These are phyloP conservation scores for Nemopilema nomurai DNA, from an alignment of 30 jellyfish, hydroid and myxozoan genomes.

Conservation along the genomic window DNA sequence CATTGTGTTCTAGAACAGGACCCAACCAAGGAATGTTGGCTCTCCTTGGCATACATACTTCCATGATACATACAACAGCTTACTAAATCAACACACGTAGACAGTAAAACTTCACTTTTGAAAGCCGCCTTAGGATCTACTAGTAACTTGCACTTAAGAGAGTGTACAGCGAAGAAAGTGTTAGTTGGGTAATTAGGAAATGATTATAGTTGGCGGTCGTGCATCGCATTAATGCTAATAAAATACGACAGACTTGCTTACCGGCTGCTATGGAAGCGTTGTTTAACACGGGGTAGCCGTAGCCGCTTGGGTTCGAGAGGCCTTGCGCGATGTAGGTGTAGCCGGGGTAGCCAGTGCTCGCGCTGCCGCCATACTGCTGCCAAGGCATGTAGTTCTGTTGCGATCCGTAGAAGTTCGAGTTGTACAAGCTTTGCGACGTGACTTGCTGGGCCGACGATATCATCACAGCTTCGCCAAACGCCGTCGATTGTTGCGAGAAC, in stretches of 20 bases:
- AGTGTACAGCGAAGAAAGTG: too few relatives aligned
- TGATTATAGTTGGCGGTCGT: neutral
- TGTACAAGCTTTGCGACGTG: constrained; percentile 59
- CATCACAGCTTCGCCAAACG: constrained; percentile 58
- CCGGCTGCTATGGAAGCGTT: constrained; percentile 67
- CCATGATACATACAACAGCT: too few relatives aligned
- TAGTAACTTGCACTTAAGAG: too few relatives aligned
- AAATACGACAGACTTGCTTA: neutral
- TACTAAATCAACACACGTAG: too few relatives aligned
- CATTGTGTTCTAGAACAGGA: too few relatives aligned
- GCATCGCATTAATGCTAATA: neutral
- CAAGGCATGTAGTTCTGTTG: constrained; percentile 61
- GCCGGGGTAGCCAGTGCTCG: constrained; percentile 45
- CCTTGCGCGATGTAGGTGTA: constrained; percentile 57
- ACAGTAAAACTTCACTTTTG: too few relatives aligned
- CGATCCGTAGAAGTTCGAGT: constrained; percentile 65
- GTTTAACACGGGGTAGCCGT: constrained; percentile 58
- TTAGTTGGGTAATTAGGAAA: neutral
- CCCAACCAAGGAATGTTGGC: too few relatives aligned
- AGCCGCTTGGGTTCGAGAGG: constrained; percentile 35
- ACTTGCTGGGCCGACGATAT: constrained; percentile 51
- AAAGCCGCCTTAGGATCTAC: too few relatives aligned
- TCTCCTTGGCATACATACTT: too few relatives aligned
- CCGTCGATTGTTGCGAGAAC: constrained; percentile 62
- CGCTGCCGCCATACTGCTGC: constrained; percentile 57